Conservation (phyloP, 2,113 vertebrate species). For the Cyprinodon variegatus region DNA sequence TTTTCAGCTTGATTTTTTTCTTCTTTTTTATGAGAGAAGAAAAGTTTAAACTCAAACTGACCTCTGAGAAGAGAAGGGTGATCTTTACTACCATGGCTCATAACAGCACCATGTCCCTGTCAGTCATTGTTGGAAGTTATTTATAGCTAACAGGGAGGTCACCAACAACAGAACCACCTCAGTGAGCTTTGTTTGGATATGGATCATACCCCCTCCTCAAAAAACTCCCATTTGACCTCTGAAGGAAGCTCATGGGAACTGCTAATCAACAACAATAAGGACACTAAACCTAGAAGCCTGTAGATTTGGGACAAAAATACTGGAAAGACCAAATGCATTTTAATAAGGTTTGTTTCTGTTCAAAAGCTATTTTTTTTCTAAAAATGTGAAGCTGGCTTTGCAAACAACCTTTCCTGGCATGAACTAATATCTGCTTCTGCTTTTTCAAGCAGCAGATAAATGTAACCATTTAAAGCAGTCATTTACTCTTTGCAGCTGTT, state of each 20-base stretch:
- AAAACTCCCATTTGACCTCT: conserved; percentile 46
- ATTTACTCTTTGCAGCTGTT: no score
- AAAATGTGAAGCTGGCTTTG: not conserved
- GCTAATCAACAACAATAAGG: conserved; percentile 62
- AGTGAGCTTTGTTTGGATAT: conserved; percentile 60
- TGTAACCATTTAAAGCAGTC: no score
- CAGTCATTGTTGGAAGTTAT: conserved; percentile 34
- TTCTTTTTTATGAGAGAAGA: not conserved
- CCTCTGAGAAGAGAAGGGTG: conserved; percentile 26
- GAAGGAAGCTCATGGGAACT: conserved; percentile 56
- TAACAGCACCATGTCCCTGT: conserved; percentile 24
- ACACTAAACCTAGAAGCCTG: conserved; percentile 36
- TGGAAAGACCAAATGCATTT: not conserved
- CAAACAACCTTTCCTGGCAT: no score
- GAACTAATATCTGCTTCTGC: no score
- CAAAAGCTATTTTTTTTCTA: not conserved
- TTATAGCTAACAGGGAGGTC: conserved; percentile 61
- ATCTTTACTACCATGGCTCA: conserved; percentile 39
- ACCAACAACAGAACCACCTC: conserved; percentile 44
- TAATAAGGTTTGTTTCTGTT: not conserved
- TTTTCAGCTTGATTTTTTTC: not conserved
- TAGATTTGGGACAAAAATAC: not conserved
- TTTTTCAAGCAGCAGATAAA: no score
- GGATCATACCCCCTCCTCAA: conserved; percentile 22
- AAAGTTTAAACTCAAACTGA: conserved; percentile 49